A percentile compares a stretch with the other conserved stretches of the same genome.
These are phyloP conservation scores for Maniola jurtina DNA, from an alignment of 1,140 invertebrate genomes.

Conservation along the genomic window DNA sequence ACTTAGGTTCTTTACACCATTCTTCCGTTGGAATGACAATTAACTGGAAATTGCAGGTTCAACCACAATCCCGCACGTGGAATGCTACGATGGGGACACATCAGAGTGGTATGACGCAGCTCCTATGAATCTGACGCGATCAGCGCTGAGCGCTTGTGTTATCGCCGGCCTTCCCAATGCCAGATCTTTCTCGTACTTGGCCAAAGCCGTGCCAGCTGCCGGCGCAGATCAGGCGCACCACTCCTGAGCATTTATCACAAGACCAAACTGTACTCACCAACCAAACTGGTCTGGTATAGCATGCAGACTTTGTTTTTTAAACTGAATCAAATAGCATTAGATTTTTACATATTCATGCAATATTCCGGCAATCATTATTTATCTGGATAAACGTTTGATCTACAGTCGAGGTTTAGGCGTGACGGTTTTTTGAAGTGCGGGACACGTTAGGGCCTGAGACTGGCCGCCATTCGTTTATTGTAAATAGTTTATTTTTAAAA, in stretches of 20 bases:
- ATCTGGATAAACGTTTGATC: no score
- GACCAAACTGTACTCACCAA: background rate
- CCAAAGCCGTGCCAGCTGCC: slow-evolving; percentile 68
- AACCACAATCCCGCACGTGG: slow-evolving; percentile 83
- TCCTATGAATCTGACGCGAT: slow-evolving; percentile 85
- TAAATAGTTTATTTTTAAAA: slow-evolving; percentile 59
- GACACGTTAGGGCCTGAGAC: background rate
- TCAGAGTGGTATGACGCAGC: slow-evolving; percentile 85
- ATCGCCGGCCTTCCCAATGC: slow-evolving; percentile 80
- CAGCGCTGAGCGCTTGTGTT: slow-evolving; percentile 83
- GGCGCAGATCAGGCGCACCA: slow-evolving; percentile 59
- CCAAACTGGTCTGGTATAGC: no score
- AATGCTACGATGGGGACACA: slow-evolving; percentile 84
- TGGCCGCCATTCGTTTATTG: slow-evolving; percentile 35
- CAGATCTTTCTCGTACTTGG: slow-evolving; percentile 76
- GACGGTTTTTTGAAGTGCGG: background rate
- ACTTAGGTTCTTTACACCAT: no score
- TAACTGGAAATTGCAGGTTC: slow-evolving; percentile 65
- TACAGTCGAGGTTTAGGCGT: background rate
- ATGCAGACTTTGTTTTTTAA: background rate
- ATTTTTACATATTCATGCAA: no score
- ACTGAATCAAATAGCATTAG: background rate
- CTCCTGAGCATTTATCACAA: slow-evolving; percentile 1
- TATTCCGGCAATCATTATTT: no score
- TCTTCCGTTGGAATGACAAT: no score